Evolutionary conservation across 2,888 invertebrate genomes (phyloP).

Genomic region (Steromphala cineraria): DNA sequence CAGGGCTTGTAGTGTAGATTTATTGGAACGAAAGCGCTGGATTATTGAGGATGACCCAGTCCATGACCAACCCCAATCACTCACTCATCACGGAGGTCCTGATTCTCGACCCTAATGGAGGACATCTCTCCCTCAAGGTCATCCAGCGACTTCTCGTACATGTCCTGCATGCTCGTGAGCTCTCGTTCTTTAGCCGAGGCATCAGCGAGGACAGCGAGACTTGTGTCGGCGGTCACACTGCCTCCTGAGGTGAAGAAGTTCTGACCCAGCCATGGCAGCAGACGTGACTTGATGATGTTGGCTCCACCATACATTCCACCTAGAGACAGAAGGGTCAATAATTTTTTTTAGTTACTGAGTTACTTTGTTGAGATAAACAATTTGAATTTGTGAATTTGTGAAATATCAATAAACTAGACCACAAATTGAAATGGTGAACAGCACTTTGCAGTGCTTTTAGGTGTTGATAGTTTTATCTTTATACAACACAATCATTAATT

Average conservation of each 20-base stretch:
- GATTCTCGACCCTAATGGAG: conserved; percentile 61
- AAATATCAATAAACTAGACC: no score
- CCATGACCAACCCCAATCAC: conserved; percentile 30
- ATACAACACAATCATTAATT: no score
- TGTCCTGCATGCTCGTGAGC: conserved; percentile 65
- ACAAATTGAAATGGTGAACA: not conserved
- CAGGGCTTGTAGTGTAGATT: no score
- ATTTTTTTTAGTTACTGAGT: no score
- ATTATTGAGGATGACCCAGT: no score
- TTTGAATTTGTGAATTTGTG: not conserved
- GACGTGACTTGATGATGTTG: conserved; percentile 70
- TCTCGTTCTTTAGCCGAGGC: conserved; percentile 69
- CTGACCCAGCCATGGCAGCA: conserved; percentile 72
- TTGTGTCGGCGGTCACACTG: conserved; percentile 61
- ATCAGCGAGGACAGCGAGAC: conserved; percentile 66
- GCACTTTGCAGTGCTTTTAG: not conserved
- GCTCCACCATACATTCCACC: conserved; percentile 73
- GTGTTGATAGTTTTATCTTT: not conserved
- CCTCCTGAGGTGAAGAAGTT: conserved; percentile 67
- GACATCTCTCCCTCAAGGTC: conserved; percentile 68
- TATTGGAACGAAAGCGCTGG: no score
- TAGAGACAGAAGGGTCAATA: conserved; percentile 33
- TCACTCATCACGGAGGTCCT: conserved; percentile 71
- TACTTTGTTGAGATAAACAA: no score
- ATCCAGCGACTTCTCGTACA: conserved; percentile 68